Base-by-base conservation (phyloP, 2,797 vertebrate genomes). In the Siniperca undulata region DNA sequence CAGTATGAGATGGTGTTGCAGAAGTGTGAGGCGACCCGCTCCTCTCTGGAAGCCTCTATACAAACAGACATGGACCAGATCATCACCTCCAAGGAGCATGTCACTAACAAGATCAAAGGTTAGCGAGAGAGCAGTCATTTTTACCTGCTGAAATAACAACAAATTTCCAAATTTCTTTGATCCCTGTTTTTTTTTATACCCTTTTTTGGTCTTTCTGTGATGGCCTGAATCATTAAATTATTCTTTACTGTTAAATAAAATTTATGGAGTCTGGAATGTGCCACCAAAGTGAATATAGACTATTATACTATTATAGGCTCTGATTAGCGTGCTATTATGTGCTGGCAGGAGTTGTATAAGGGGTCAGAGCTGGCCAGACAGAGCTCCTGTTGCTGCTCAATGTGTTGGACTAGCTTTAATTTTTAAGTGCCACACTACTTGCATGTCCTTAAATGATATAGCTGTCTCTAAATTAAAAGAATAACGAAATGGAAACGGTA, bases 21-120 rank as follows among this genome's bases (percentile, higher is more conserved):
- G 76, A 90, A 92, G 69, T 97, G 97, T 0, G 97, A 97, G 76
- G 90, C 79, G 17, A 92, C 94, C 52, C 90, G 94, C 61, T 95
- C 96, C 0, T 91, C 93, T 69, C 94, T 99, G 95, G 97, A 98
- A 85, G 94, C 97, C 16, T 92, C 94, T 81, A 97, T 99, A 83
- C 96, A 97, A 74, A 98, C 97, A 0, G 97, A 99, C 93, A 97
- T 99, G 97, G 98, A 99, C 93, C 98, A 99, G 95, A 97, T 99
- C 86, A 98, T 99, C 91, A 96, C 97, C 17, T 98, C 98, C 42
- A 99, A 98, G 93, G 98, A 99, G 85, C 97, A 99, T 19, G 90
- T 99, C 91, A 96, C 96, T 91, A 97, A 93, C 96, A 99, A 99
- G 94, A 97, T 99, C 90, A 85, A 72, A 91, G 94, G 95, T 96